Conservation (phyloP, 1,140 invertebrate genomes). For the Spodoptera litura region DNA sequence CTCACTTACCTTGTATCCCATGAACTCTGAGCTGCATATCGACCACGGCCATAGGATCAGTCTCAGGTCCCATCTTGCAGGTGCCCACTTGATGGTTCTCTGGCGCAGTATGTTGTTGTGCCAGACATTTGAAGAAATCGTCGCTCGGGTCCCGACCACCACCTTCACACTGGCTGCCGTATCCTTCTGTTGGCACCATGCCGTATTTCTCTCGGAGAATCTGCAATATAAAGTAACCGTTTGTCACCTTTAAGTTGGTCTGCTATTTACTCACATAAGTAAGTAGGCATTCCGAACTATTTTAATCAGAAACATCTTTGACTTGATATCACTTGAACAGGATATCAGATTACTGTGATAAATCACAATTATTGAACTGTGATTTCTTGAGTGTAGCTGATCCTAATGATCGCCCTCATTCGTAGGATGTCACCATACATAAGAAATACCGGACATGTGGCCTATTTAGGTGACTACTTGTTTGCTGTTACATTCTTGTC, state of each 20-base stretch:
- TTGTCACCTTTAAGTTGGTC: too few species aligned
- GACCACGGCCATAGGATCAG: slow-evolving; percentile 87
- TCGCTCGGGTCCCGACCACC: slow-evolving; percentile 86
- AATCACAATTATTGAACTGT: too few species aligned
- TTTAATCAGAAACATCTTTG: too few species aligned
- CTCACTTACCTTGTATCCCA: slow-evolving; percentile 81
- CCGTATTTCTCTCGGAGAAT: slow-evolving; percentile 89
- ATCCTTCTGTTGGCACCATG: slow-evolving; percentile 89
- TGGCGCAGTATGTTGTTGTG: slow-evolving; percentile 83
- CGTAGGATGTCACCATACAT: neutral
- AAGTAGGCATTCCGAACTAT: too few species aligned
- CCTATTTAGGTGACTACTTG: neutral
- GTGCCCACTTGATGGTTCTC: slow-evolving; percentile 89
- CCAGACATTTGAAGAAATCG: slow-evolving; percentile 87
- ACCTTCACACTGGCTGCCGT: slow-evolving; percentile 89
- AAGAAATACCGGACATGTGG: too few species aligned
- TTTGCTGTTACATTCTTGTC: too few species aligned
- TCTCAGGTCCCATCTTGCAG: slow-evolving; percentile 89
- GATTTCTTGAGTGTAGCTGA: too few species aligned
- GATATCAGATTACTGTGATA: too few species aligned
- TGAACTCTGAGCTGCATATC: slow-evolving; percentile 86
- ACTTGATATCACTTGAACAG: too few species aligned
- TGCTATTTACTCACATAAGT: too few species aligned
- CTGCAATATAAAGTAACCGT: slow-evolving; percentile 52
- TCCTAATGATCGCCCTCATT: neutral